Conservation (phyloP, 2,113 vertebrate genomes). For the Neodon shergylaensis region DNA sequence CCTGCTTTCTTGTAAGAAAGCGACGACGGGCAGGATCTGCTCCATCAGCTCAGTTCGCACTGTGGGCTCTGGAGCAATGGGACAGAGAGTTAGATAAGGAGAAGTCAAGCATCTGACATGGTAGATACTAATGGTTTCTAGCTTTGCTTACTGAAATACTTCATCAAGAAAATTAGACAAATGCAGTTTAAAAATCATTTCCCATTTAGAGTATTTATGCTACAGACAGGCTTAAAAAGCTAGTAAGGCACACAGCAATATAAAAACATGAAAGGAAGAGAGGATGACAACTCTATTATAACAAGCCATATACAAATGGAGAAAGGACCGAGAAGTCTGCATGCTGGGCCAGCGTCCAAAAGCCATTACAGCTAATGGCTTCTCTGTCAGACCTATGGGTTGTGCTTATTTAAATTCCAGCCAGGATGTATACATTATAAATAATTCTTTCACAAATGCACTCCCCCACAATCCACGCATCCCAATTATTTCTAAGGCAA, state of each 20-base stretch:
- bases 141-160: slow-evolving; percentile 76
- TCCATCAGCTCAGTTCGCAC: slow-evolving; percentile 94
- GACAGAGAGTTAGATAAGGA: slow-evolving; percentile 40
- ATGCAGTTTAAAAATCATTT: slow-evolving; percentile 77
- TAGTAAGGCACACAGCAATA: slow-evolving; percentile 66
- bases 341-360: slow-evolving; percentile 66
- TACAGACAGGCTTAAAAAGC: slow-evolving; percentile 73
- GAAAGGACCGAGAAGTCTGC: slow-evolving; percentile 36
- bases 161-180: slow-evolving; percentile 78
- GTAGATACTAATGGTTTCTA: slow-evolving; percentile 45
- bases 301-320: slow-evolving; percentile 66
- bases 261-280: slow-evolving; percentile 68
- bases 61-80: slow-evolving; percentile 89
- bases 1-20: slow-evolving; percentile 92
- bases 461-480: slow-evolving; percentile 70
- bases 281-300: slow-evolving; percentile 75
- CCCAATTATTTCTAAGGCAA: slow-evolving; percentile 75
- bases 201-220: slow-evolving; percentile 75
- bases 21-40: slow-evolving; percentile 92
- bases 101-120: slow-evolving; percentile 34
- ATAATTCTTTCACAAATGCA: slow-evolving; percentile 76
- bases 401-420: slow-evolving; percentile 72
- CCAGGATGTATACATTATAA: slow-evolving; percentile 72
- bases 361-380: slow-evolving; percentile 71
- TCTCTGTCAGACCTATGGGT: slow-evolving; percentile 56